Percentiles rank a stretch among this genome's conserved stretches.
Evolutionary conservation across 2,888 invertebrate genomes (phyloP).

Genomic region (Stegana nigrithorax): DNA sequence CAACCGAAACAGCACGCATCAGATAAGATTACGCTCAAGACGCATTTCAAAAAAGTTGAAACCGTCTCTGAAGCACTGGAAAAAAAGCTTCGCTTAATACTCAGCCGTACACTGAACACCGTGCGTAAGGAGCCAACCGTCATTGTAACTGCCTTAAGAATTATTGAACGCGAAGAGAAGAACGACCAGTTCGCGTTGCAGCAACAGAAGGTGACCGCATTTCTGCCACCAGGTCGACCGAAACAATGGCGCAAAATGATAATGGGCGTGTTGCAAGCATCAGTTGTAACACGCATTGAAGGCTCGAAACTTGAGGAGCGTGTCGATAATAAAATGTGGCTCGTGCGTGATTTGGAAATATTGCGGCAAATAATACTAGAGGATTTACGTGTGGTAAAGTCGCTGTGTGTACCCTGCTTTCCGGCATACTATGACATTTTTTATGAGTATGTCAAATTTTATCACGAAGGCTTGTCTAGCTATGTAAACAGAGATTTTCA

Average conservation of each 20-base stretch:
- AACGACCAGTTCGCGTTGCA: slow-evolving; percentile 88
- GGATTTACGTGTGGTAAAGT: slow-evolving; percentile 91
- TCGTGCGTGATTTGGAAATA: slow-evolving; percentile 92
- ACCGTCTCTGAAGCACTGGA: slow-evolving; percentile 87
- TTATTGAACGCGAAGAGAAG: slow-evolving; percentile 97
- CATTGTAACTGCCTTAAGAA: slow-evolving; percentile 94
- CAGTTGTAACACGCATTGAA: slow-evolving; percentile 87
- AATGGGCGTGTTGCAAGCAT: slow-evolving; percentile 82
- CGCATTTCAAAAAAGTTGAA: slow-evolving; percentile 96
- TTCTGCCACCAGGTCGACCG: slow-evolving; percentile 93
- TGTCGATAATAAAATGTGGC: slow-evolving; percentile 92
- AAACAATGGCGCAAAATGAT: slow-evolving; percentile 91
- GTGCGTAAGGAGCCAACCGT: slow-evolving; percentile 94
- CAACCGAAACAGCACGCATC: slow-evolving; percentile 86
- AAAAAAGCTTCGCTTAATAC: slow-evolving; percentile 89
- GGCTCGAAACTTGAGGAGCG: slow-evolving; percentile 95
- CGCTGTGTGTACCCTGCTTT: slow-evolving; percentile 91
- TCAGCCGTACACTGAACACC: slow-evolving; percentile 91
- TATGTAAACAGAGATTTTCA: slow-evolving; percentile 72
- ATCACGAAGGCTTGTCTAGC: slow-evolving; percentile 86
- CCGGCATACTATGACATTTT: slow-evolving; percentile 95
- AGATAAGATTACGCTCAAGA: slow-evolving; percentile 91
- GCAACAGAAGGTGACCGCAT: slow-evolving; percentile 76
- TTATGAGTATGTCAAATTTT: slow-evolving; percentile 91
- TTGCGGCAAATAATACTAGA: slow-evolving; percentile 89